These are phyloP conservation scores for Pheosia gnoma DNA, from an alignment of 2,888 invertebrate genomes.

Conservation along the genomic window DNA sequence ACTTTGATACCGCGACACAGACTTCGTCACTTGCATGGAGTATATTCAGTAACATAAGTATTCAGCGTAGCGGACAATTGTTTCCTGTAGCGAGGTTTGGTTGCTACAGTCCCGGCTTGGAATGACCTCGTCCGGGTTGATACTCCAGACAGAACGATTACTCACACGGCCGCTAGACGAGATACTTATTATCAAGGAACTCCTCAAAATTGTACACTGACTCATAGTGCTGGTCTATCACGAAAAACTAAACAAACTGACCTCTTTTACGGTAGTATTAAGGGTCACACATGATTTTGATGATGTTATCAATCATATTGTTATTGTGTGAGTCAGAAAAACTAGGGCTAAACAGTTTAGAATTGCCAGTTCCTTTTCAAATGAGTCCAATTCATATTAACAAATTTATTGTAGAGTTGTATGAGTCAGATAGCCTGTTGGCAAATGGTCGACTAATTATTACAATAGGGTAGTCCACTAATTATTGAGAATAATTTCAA, in stretches of 20 bases:
- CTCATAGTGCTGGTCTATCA: neutral
- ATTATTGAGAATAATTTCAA: too few relatives aligned
- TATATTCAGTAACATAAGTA: too few relatives aligned
- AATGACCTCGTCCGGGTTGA: conserved; percentile 31
- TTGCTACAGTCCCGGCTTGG: conserved; percentile 2
- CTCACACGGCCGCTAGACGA: conserved; percentile 29
- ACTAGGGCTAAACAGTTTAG: conserved; percentile 42
- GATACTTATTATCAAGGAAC: conserved; percentile 23
- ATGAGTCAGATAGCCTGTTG: too few relatives aligned
- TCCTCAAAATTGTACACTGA: conserved; percentile 18
- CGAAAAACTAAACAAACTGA: neutral
- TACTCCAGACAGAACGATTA: conserved; percentile 30
- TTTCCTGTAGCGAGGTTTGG: too few relatives aligned
- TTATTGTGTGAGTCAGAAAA: conserved; percentile 27
- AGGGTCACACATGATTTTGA: neutral
- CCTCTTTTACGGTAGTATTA: conserved; percentile 16
- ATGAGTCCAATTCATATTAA: conserved; percentile 59
- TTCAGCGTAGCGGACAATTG: too few relatives aligned
- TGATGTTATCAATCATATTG: conserved; percentile 2
- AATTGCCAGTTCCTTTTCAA: conserved; percentile 63
- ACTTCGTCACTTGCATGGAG: too few relatives aligned
- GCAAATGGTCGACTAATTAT: too few relatives aligned
- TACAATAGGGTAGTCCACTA: too few relatives aligned
- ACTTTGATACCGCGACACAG: too few relatives aligned
- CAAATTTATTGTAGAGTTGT: conserved; percentile 24